Conservation (phyloP, 2,113 vertebrate species). For the Channa argus region DNA sequence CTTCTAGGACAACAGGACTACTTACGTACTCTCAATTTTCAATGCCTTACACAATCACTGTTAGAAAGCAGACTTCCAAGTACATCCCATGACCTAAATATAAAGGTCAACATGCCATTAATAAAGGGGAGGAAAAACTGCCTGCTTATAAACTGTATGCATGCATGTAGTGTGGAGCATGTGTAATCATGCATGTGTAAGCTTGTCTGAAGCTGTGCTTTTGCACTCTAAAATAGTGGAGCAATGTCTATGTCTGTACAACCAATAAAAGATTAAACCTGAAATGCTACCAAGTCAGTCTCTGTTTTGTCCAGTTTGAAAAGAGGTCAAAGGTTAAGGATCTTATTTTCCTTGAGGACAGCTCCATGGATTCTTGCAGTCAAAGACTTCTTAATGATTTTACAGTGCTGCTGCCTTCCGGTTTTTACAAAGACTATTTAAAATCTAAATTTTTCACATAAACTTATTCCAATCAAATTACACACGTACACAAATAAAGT, state of each 20-base stretch:
- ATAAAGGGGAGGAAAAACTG: slow-evolving; percentile 30
- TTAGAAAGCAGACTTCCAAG: slow-evolving; percentile 19
- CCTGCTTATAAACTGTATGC: slow-evolving; percentile 44
- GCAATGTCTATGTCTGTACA: not conserved
- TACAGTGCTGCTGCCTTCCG: not conserved
- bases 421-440: not conserved
- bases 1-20: slow-evolving; percentile 23
- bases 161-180: slow-evolving; percentile 43
- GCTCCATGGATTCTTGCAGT: slow-evolving; percentile 1
- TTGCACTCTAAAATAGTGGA: slow-evolving; percentile 5
- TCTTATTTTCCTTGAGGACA: slow-evolving; percentile 15
- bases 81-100: slow-evolving; percentile 61
- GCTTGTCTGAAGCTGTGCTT: slow-evolving; percentile 53
- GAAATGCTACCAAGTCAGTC: not conserved
- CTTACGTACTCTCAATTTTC: not conserved
- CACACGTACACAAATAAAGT: slow-evolving; percentile 24
- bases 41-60: not conserved
- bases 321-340: slow-evolving; percentile 24
- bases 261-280: not conserved
- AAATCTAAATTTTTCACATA: slow-evolving; percentile 11
- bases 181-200: slow-evolving; percentile 57
- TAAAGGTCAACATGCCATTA: slow-evolving; percentile 53
- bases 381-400: slow-evolving; percentile 14
- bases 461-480: not conserved
- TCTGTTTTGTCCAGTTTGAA: not conserved